Percentiles rank a stretch among this genome's conserved stretches.
These are phyloP conservation scores for Agrilus cyanescens DNA, from an alignment of 2,888 invertebrate species.

Conservation along the genomic window DNA sequence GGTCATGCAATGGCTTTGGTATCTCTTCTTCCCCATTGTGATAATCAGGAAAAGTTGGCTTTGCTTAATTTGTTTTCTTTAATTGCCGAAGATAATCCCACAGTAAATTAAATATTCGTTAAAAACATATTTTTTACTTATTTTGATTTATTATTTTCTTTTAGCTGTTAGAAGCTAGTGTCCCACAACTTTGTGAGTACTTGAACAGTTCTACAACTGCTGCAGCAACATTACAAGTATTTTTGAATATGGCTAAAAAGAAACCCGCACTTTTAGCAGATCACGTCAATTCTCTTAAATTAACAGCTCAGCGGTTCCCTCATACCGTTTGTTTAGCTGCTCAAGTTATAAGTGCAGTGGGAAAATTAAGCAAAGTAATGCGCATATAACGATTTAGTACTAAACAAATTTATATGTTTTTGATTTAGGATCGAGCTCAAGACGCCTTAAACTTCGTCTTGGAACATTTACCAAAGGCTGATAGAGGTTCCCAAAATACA, in stretches of 20 bases:
- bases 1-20: constrained; percentile 76
- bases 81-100: constrained; percentile 70
- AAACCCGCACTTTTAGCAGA: constrained; percentile 59
- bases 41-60: constrained; percentile 74
- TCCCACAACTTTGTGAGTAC: constrained; percentile 72
- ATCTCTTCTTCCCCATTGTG: constrained; percentile 68
- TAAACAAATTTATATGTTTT: neutral
- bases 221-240: constrained; percentile 56
- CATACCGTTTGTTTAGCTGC: constrained; percentile 55
- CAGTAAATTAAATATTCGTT: constrained; percentile 38
- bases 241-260: constrained; percentile 61
- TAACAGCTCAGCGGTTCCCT: constrained; percentile 54
- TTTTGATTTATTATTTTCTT: constrained; percentile 12
- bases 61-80: constrained; percentile 71
- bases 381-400: neutral
- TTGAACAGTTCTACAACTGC: constrained; percentile 49
- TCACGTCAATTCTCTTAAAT: constrained; percentile 56
- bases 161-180: constrained; percentile 65
- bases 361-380: constrained; percentile 55
- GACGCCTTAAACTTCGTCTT: constrained; percentile 73
- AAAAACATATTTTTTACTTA: constrained; percentile 4
- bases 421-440: constrained; percentile 58
- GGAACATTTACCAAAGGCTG: constrained; percentile 58
- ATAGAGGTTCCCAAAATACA: constrained; percentile 60
- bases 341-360: constrained; percentile 57